A percentile compares a stretch with the other conserved stretches of the same genome.
Evolutionary conservation across 2,888 invertebrate genomes (phyloP).

Genomic region (Tetheella fluctuosa): DNA sequence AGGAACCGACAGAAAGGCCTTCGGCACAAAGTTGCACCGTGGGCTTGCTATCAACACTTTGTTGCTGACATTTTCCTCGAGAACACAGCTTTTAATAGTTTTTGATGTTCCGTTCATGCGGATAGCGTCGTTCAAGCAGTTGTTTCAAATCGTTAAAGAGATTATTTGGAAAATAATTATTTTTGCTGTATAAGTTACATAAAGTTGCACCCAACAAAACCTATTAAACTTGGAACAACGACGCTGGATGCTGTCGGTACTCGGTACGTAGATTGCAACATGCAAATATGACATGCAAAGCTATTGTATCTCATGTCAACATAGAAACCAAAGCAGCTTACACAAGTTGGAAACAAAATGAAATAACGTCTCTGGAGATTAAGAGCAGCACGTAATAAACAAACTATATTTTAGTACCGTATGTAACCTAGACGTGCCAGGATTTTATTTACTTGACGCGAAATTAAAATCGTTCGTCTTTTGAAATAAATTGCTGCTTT

Average conservation of each 20-base stretch:
- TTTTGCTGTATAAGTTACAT: constrained; percentile 5
- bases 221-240: constrained; percentile 24
- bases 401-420: constrained; percentile 13
- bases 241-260: constrained; percentile 12
- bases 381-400: constrained; percentile 30
- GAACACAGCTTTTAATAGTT: constrained; percentile 40
- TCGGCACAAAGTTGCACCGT: constrained; percentile 22
- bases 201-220: constrained; percentile 20
- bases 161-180: constrained; percentile 32
- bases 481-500: constrained; percentile 22
- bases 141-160: constrained; percentile 22
- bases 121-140: constrained; percentile 13
- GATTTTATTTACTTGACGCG: constrained; percentile 17
- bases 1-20: constrained; percentile 20
- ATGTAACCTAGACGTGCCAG: constrained; percentile 21
- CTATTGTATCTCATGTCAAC: constrained; percentile 23
- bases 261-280: constrained; percentile 19
- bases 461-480: constrained; percentile 25
- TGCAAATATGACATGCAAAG: constrained; percentile 14
- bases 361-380: constrained; percentile 29
- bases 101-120: constrained; percentile 39
- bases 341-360: constrained; percentile 30
- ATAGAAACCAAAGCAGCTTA: constrained; percentile 19
- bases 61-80: constrained; percentile 28
- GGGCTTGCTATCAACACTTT: constrained; percentile 40